phyloP scores from a whole-genome alignment of 2,888 invertebrate genomes.

The Trachelus stipa region DNA sequence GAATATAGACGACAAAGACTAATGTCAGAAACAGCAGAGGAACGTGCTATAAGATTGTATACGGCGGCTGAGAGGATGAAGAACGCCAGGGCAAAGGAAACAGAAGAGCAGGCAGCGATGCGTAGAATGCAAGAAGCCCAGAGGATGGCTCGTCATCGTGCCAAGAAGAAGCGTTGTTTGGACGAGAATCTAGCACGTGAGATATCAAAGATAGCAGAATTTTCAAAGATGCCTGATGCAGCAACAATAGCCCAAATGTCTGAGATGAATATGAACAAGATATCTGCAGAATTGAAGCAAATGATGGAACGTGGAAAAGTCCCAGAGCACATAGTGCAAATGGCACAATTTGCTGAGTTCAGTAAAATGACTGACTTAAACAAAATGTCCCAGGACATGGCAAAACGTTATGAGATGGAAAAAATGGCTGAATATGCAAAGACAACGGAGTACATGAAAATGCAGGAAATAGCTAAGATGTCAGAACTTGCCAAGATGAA shows the following conservation, averaged over 20 bases:
- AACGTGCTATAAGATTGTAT: constrained; percentile 56
- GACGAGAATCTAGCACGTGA: constrained; percentile 63
- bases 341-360: constrained; percentile 64
- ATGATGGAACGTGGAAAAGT: constrained; percentile 66
- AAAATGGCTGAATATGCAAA: constrained; percentile 64
- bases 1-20: constrained; percentile 44
- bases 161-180: constrained; percentile 63
- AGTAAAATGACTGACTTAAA: constrained; percentile 63
- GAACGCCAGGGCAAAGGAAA: constrained; percentile 61
- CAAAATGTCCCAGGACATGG: constrained; percentile 63
- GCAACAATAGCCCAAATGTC: constrained; percentile 63
- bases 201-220: constrained; percentile 63
- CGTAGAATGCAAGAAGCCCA: constrained; percentile 64
- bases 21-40: constrained; percentile 60
- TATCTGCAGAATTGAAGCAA: constrained; percentile 63
- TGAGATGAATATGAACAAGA: constrained; percentile 64
- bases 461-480: constrained; percentile 63
- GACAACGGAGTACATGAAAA: constrained; percentile 62
- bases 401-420: constrained; percentile 61
- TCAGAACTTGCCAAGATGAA: constrained; percentile 62
- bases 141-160: constrained; percentile 63
- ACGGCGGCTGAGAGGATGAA: constrained; percentile 61
- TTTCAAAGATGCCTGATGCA: constrained; percentile 63
- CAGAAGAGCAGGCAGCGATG: constrained; percentile 61
- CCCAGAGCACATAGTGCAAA: constrained; percentile 64